Evolutionary conservation across 2,797 vertebrate genomes (phyloP), one percentile per base, ranked within the genome.

Genomic region (Pygocentrus nattereri): DNA sequence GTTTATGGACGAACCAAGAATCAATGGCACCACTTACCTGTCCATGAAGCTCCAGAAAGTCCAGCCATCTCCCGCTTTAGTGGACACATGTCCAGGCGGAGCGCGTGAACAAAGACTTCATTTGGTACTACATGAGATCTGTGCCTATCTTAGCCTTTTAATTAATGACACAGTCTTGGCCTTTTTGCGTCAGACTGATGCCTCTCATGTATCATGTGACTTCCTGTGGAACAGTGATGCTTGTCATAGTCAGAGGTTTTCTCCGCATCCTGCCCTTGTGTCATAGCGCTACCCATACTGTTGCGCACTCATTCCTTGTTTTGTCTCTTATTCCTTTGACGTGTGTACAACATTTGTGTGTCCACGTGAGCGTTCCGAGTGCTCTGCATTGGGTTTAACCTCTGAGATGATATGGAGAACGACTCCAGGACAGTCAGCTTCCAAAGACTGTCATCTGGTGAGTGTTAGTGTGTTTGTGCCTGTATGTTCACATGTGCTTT

Each of bases 181-280:
- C 38, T 67, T 19, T 65, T 58, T 27, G 38, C 27, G 5, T 41
- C 18, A 52, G 21, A 2, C 47, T 11, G 47, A 81, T 76, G 11
- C 47, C 56, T 73, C 79, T 54, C 23, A 18, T n/a, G 25, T 54
- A 68, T 77, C 82, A 76, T 74, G 78, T 84, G 85, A 86, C 85
- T 86, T 84, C 85, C 82, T 84, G 82, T 12, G 18, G 8, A 16
- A 10, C 30, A 47, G 6, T 44, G 70, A 78, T 47, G 69, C 54
- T 77, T 82, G 54, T 19, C 31, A 68, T 78, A 56, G 61, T 34
- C 25, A 69, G 69, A 84, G 77, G 13, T 21, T 23, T 19, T 23
- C 47, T 61, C 77, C 61, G 8, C 67, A 82, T 59, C 25, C 44
- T 50, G 49, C 13, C 1, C 23, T 44, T 73, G 18, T 47, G 0